These are phyloP conservation scores for Aromia moschata DNA, from an alignment of 2,888 invertebrate species.

Conservation along the genomic window DNA sequence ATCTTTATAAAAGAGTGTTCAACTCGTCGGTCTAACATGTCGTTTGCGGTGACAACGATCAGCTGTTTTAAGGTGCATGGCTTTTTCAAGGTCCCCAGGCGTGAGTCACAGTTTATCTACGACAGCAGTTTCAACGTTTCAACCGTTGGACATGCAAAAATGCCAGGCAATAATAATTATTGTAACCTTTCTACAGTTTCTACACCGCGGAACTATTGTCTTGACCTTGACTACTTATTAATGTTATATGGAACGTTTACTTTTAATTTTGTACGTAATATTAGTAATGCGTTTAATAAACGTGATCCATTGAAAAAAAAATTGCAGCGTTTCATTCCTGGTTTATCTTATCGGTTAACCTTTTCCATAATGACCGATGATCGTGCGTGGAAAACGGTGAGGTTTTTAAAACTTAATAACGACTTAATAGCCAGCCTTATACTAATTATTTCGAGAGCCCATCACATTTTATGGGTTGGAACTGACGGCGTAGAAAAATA, in stretches of 20 bases:
- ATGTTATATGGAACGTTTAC: slow-evolving; percentile 13
- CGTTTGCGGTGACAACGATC: slow-evolving; percentile 33
- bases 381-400: no score
- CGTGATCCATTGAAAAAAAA: neutral
- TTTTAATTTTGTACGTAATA: slow-evolving; percentile 8
- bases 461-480: neutral
- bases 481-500: neutral
- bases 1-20: slow-evolving; percentile 10
- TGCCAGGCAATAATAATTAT: slow-evolving; percentile 15
- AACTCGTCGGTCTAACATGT: slow-evolving; percentile 1
- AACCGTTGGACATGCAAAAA: slow-evolving; percentile 22
- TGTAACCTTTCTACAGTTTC: slow-evolving; percentile 12
- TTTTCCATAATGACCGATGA: neutral
- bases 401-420: no score
- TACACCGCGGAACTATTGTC: slow-evolving; percentile 18
- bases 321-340: neutral
- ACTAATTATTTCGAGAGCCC: no score
- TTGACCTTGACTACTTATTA: slow-evolving; percentile 17
- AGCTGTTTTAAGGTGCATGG: slow-evolving; percentile 56
- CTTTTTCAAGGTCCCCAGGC: slow-evolving; percentile 57
- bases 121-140: no score
- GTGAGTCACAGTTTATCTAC: slow-evolving; percentile 46
- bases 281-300: slow-evolving; percentile 7
- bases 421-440: no score
- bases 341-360: slow-evolving; percentile 7